Conservation (phyloP, 2,888 invertebrate species). For the Drosophila hamatofila region DNA sequence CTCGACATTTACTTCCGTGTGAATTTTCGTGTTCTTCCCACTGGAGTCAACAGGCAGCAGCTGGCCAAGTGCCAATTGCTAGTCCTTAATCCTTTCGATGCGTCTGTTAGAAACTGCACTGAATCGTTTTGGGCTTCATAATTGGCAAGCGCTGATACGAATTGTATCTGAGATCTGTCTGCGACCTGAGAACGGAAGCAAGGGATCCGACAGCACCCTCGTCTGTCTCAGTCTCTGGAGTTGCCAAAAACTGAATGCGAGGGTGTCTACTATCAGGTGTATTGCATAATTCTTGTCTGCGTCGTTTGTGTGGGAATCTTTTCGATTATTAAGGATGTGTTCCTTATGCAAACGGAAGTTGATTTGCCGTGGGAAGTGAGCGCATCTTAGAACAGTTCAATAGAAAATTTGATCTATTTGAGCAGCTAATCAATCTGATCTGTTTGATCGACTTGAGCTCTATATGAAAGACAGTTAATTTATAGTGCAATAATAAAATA, state of each 20-base stretch:
- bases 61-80: conserved; percentile 46
- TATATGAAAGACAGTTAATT: no score
- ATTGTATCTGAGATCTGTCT: conserved; percentile 33
- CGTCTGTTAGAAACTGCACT: conserved; percentile 60
- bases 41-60: conserved; percentile 36
- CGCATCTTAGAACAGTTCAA: neutral
- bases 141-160: conserved; percentile 52
- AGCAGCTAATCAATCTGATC: neutral
- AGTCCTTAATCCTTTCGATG: conserved; percentile 64
- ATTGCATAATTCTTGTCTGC: conserved; percentile 65
- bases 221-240: conserved; percentile 10
- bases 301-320: conserved; percentile 57
- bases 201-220: conserved; percentile 41
- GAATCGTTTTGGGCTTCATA: conserved; percentile 30
- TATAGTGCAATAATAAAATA: no score
- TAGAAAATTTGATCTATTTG: neutral
- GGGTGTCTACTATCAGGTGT: conserved; percentile 68
- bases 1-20: conserved; percentile 54
- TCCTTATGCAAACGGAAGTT: conserved; percentile 45
- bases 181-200: conserved; percentile 49
- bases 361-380: conserved; percentile 35
- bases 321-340: conserved; percentile 3
- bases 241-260: conserved; percentile 42
- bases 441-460: no score
- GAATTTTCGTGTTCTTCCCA: conserved; percentile 46